Evolutionary conservation across 2,888 invertebrate genomes (phyloP), one percentile per base, ranked within the genome.

Genomic region (Camptogramma bilineatum): DNA sequence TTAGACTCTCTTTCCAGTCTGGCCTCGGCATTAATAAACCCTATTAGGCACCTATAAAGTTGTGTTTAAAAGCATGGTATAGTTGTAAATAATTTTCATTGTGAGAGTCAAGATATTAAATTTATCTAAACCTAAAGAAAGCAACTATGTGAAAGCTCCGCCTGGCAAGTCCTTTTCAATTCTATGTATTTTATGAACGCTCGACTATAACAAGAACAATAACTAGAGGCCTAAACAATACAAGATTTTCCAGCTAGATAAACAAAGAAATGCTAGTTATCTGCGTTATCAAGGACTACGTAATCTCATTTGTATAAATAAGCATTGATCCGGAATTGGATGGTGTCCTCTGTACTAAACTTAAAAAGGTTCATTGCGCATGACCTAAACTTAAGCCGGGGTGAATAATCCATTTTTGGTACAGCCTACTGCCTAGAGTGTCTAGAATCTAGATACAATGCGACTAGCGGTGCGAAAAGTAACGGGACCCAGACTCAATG

Each of bases 311-410:
- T 46, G 34, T 55, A 53, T 50, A 58, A 50, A 51, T 17, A 55
- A 17, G n/a, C 52, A 46, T 59, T 59, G 55, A 52, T 64, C 52
- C 56, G 55, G 54, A 74, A 69, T 80, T 80, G 82, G 83, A 80
- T 70, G 62, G 71, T 70, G 61, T 39, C 76, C 83, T 80, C 82
- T 70, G 61, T 39, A 76, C 83, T 80, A 82, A 82, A 80, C 74
- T 74, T 75, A 68, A 71, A 73, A 62, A 71, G 78, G 80, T 83
- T 83, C 83, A 85, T 76, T 79, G 85, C 83, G 84, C 85, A 82
- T 84, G 82, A 82, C 80, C 84, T 77, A 73, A 75, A 66, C 75
- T 75, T 71, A 66, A 59, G 72, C 62, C 73, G 81, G 76, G 85
- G 82, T 87, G 85, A 86, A 86, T 80, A 86, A 81, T 72, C 72